phyloP scores from a whole-genome alignment of 2,888 invertebrate genomes.

The Strigamia maritima region DNA sequence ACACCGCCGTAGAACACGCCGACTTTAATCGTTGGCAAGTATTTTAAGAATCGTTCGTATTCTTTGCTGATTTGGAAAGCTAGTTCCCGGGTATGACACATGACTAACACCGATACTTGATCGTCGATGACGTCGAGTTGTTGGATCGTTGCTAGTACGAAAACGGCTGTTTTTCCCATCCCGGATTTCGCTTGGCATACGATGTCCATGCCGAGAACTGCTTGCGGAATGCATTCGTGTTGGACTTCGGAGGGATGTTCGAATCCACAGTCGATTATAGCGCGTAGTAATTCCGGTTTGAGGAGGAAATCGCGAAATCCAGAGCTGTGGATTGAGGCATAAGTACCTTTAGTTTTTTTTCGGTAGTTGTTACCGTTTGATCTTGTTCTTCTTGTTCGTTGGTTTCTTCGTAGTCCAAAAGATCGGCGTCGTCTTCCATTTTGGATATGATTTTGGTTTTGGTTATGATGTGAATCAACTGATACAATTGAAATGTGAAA shows the following conservation, averaged over 20 bases:
- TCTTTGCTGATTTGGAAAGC: constrained; percentile 99
- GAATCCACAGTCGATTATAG: constrained; percentile 98
- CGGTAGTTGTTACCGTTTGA: too few species aligned
- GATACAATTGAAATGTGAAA: too few species aligned
- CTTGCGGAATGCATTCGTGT: constrained; percentile 99
- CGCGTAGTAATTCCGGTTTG: constrained; percentile 93
- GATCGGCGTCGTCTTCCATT: too few species aligned
- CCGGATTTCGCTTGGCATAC: constrained; percentile 99
- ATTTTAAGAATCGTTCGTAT: constrained; percentile 98
- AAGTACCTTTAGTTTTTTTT: constrained; percentile 95
- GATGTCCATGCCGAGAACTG: constrained; percentile 98
- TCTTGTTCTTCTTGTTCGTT: too few species aligned
- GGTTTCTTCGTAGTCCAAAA: too few species aligned
- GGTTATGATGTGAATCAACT: too few species aligned
- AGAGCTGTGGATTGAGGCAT: constrained; percentile 98
- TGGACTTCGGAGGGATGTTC: constrained; percentile 99
- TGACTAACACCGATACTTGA: constrained; percentile 86
- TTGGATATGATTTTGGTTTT: too few species aligned
- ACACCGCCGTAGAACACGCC: constrained; percentile 98
- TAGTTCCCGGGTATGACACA: constrained; percentile 98
- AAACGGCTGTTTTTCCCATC: too few species aligned
- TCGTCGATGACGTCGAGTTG: constrained; percentile 95
- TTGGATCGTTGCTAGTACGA: constrained; percentile 96
- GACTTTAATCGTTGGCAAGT: constrained; percentile 90
- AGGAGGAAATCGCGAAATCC: constrained; percentile 97